These are phyloP conservation scores for Oreochromis mossambicus DNA, from an alignment of 2,797 vertebrate genomes.

Conservation along the genomic window DNA sequence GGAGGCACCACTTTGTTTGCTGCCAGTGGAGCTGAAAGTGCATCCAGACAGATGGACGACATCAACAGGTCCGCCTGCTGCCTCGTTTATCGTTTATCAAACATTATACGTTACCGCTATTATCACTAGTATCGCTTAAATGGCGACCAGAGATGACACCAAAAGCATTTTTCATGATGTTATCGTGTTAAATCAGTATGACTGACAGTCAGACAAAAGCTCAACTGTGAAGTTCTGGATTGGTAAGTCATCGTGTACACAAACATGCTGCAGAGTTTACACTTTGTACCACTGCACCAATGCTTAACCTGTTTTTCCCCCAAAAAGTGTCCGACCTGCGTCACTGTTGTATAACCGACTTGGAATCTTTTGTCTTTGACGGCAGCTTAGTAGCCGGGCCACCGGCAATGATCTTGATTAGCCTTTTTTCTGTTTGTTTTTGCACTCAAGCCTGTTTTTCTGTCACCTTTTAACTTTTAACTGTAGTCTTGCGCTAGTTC, in stretches of 20 bases:
- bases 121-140: constrained; percentile 10
- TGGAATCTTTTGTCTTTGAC: neutral
- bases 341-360: neutral
- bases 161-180: neutral
- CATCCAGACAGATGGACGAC: constrained; percentile 56
- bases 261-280: neutral
- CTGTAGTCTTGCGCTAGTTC: neutral
- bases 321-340: neutral
- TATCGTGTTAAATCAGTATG: neutral
- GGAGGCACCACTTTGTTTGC: constrained; percentile 63
- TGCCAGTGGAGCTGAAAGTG: constrained; percentile 59
- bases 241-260: neutral
- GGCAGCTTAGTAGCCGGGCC: neutral
- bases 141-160: neutral
- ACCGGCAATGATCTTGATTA: neutral
- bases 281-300: neutral
- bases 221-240: neutral
- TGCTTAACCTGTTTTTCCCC: neutral
- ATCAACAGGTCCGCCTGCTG: constrained; percentile 12
- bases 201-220: neutral
- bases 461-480: neutral
- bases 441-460: neutral
- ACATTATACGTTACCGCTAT: constrained; percentile 42
- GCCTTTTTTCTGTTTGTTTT: neutral
- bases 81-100: neutral